Base-by-base conservation (phyloP, 2,888 invertebrate species). In the Rhorus exstirpatorius region DNA sequence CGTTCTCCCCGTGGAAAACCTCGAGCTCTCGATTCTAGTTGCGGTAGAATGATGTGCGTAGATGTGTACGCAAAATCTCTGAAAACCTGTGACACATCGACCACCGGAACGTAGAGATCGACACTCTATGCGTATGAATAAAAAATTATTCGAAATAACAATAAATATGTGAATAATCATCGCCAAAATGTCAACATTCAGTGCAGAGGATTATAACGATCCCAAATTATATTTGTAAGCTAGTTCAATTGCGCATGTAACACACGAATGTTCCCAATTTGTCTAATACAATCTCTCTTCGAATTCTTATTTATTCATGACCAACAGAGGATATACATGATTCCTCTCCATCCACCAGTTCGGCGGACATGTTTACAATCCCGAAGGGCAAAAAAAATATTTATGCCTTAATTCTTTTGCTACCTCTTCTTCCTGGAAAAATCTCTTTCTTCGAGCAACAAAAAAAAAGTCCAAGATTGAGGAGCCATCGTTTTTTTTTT, bases 1-100 rank as follows among this genome's bases (percentile, higher is more conserved):
- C 75, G 26, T 60, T 65, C 75, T 58, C 35, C 31, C 24, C 26
- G 49, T 38, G 53, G 35, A 44, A 79, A 79, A 75, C 65, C 65
- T 79, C 79, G 58, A 71, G 63, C 53, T 53, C 65, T 53, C 74
- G 75, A 79, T 78, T 74, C 55, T 55, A 51, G 51, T 60, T 51
- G 46, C 19, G 55, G 51, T 38, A 14, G 31, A 12, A 17, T 58
- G 46, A 71, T 71, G 46, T 58, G 44, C 44, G 8, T 31, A 31
- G 2, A 31, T 31, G 6, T 31, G 31, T 31, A 6, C 6, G 31
- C 6, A 49, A 49, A 17, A 35, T 26, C 31, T 49, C 67, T 14
- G 46, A 35, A 19, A 17, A 35, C 17, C 31, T 49, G 60, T 14
- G 46, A 35, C 24, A 26, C 38, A 65, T 17, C 4, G 46, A 46